Base-by-base conservation (phyloP, 2,797 vertebrate species). In the Apogon hyalosoma region DNA sequence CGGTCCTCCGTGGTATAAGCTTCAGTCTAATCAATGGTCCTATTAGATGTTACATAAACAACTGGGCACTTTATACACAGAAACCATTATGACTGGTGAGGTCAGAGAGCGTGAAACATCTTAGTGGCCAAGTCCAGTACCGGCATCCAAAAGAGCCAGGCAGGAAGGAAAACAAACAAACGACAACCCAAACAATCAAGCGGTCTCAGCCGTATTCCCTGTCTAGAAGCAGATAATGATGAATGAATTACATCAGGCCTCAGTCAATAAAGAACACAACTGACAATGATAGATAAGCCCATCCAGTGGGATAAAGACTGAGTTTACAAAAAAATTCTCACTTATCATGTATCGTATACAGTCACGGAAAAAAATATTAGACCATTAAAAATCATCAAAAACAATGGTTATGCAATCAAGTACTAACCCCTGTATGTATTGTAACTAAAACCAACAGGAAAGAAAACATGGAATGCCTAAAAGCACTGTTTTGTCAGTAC, bases 21-120 rank as follows among this genome's bases (percentile, higher is more conserved):
- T 59, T 54, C 77, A 65, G 70, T 48, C 49, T 76, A 78, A 90
- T 87, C 75, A 88, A 79, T 75, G 68, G 53, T 43, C 59, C 79
- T 72, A 73, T 88, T 83, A 86, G 80, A 57, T 49, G 84, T 88
- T 87, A 87, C 79, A 90, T 87, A 90, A 90, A 75, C 72, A 59
- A 76, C 51, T 77, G 64, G 82, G 59, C 50, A 62, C 64, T 76
- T 77, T 52, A 73, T 47, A 80, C 76, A 87, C 62, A 69, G 52
- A 21, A 28, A 38, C 45, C 39, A 55, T 81, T 79, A 78, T 81
- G 77, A 82, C 47, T 59, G 57, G 38, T 11, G 33, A 65, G 71
- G 66, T 82, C 70, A 77, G 71, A 67, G 77, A 60, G 73, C 36
- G 46, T 77, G 69, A 81, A 85, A 74, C 31, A 63, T 73, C 60